Base-by-base conservation (phyloP, 2,113 vertebrate genomes). In the Chroicocephalus ridibundus region DNA sequence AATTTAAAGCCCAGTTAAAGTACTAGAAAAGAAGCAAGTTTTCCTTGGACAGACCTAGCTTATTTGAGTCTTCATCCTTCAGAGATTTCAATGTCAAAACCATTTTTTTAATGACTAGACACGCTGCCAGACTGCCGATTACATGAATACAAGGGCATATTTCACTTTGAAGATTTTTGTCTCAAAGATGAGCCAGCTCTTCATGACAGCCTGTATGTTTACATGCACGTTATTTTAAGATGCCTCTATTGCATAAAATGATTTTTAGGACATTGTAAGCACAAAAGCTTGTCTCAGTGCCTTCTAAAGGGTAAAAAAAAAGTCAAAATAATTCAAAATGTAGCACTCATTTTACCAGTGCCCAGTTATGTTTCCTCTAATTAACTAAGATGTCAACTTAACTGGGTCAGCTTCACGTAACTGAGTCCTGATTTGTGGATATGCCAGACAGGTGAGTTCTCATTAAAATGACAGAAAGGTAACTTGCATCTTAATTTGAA, bases 81-180 rank as follows among this genome's bases (percentile, higher is more conserved):
- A 17, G 31, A 68, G 60, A 34, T n/a, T 54, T 27, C 34, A 75
- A 5, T 1, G 3, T 81, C 81, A 66, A 32, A 49, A 8, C 18
- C 22, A 3, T 7, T 84, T 36, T 16, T 84, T 36, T 26, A 68
- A 8, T 36, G 40, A 34, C 52, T 21, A 29, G 29, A 24, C 3
- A 0, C 0, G 0, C 38, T 65, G 49, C 69, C 18, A 13, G 20
- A 38, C 52, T 91, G 76, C 65, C 32, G 72, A 22, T 44, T 16
- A 11, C 11, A 2, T 0, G 0, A 52, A 12, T 15, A 51, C 11
- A 10, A 38, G 66, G 82, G 38, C 52, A 60, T 14, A 36, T n/a
- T 88, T 79, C 79, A 34, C 26, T 44, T 42, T 5, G 3, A 51
- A 87, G 57, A 13, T 5, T 54, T 51, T 18, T 46, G 52, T 51